phyloP scores from a whole-genome alignment of 2,797 vertebrate genomes.

The Periparus ater region DNA sequence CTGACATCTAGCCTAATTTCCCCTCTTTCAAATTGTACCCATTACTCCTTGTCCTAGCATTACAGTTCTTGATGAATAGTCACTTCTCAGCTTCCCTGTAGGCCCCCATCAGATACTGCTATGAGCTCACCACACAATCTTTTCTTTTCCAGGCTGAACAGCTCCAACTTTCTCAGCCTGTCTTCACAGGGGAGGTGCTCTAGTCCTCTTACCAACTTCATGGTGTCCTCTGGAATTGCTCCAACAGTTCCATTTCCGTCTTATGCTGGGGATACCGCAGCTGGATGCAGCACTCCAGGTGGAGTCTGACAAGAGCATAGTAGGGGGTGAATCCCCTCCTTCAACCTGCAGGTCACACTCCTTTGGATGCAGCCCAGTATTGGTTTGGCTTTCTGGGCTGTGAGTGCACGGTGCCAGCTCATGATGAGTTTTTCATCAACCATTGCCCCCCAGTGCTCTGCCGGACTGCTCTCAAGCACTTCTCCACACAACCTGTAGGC shows the following conservation, averaged over 20 bases:
- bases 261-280: not conserved
- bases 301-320: not conserved
- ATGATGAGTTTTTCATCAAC: not conserved
- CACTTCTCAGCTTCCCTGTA: not conserved
- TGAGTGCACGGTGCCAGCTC: not conserved
- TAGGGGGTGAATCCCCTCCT: not conserved
- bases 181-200: not conserved
- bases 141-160: not conserved
- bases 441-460: not conserved
- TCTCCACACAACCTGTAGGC: not conserved
- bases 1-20: not conserved
- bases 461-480: not conserved
- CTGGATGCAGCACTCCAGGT: not conserved
- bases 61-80: not conserved
- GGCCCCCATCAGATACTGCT: not conserved
- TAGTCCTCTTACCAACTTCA: not conserved
- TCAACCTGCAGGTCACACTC: accelerated
- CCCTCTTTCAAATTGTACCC: not conserved
- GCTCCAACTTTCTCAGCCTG: not conserved
- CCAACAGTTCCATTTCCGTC: not conserved
- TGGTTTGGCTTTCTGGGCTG: not conserved
- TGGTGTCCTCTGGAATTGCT: not conserved
- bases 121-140: not conserved
- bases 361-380: not conserved
- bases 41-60: not conserved